A percentile compares a stretch with the other conserved stretches of the same genome.
Evolutionary conservation across 2,797 vertebrate genomes (phyloP).

Genomic region (Sebastes glaucus): DNA sequence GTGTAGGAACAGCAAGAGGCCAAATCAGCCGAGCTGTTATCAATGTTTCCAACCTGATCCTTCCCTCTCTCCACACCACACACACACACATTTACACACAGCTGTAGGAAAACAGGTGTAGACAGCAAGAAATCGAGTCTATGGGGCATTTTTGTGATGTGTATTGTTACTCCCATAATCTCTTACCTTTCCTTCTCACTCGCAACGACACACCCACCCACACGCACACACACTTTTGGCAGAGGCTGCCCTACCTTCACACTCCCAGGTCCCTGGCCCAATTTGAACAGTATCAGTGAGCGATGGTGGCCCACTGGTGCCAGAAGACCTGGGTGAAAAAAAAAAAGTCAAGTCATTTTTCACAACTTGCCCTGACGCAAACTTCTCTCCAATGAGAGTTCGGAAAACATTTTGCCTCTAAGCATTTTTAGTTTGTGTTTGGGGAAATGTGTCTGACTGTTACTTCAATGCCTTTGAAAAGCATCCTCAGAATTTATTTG

Average conservation of each 20-base stretch:
- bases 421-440: constrained; percentile 42
- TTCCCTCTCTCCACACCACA: not conserved
- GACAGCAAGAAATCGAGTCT: constrained; percentile 31
- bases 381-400: constrained; percentile 45
- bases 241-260: constrained; percentile 46
- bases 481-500: not conserved
- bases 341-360: constrained; percentile 44
- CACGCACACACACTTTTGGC: constrained; percentile 31
- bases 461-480: not conserved
- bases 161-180: constrained; percentile 40
- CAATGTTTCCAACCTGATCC: constrained; percentile 3
- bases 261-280: constrained; percentile 54
- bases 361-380: constrained; percentile 21
- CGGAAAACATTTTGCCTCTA: constrained; percentile 27
- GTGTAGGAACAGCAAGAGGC: constrained; percentile 48
- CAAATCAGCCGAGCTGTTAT: constrained; percentile 22
- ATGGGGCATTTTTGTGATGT: constrained; percentile 34
- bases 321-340: constrained; percentile 40
- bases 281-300: constrained; percentile 67
- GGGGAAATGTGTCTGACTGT: constrained; percentile 11
- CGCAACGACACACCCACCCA: not conserved
- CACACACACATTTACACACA: not conserved
- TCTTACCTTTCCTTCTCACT: constrained; percentile 30
- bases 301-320: constrained; percentile 51
- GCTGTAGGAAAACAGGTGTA: constrained; percentile 24